phyloP scores from a whole-genome alignment of 1,140 invertebrate genomes.

The Pseudomyrmex pallidus region DNA sequence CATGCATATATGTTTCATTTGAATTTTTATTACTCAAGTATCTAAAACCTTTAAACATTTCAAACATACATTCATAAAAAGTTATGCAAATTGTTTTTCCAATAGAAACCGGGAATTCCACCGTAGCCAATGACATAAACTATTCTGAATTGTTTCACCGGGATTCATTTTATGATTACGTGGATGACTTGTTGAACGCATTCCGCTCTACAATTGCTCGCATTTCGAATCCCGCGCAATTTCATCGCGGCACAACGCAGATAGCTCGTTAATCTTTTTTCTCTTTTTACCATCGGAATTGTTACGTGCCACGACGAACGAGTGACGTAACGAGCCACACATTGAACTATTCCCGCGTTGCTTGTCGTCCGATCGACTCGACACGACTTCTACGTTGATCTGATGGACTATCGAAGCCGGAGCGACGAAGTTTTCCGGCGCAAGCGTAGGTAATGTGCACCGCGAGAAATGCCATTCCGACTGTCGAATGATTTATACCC shows the following conservation, averaged over 20 bases:
- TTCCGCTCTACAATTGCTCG: background rate
- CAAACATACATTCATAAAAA: background rate
- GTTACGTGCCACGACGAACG: constrained; percentile 13
- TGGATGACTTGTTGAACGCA: constrained; percentile 12
- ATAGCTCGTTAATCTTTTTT: constrained; percentile 21
- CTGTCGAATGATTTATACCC: constrained; percentile 52
- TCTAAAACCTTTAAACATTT: background rate
- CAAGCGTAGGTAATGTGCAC: constrained; percentile 7
- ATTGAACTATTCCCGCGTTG: constrained; percentile 1
- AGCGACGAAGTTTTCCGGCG: constrained; percentile 20
- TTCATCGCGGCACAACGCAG: background rate
- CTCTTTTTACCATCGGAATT: background rate
- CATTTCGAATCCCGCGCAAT: constrained; percentile 16
- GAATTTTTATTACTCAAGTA: background rate
- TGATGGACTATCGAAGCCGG: background rate
- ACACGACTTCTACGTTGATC: background rate
- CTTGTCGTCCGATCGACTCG: constrained; percentile 1
- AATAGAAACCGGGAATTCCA: background rate
- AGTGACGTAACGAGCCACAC: constrained; percentile 28
- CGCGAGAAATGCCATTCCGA: constrained; percentile 38
- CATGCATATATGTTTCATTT: no score
- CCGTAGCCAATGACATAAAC: background rate
- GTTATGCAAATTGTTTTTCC: constrained; percentile 16
- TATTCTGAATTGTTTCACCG: constrained; percentile 2
- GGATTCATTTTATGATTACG: background rate